These are phyloP conservation scores for Rhamphomyia laevipes DNA, from an alignment of 2,888 invertebrate genomes.

Conservation along the genomic window DNA sequence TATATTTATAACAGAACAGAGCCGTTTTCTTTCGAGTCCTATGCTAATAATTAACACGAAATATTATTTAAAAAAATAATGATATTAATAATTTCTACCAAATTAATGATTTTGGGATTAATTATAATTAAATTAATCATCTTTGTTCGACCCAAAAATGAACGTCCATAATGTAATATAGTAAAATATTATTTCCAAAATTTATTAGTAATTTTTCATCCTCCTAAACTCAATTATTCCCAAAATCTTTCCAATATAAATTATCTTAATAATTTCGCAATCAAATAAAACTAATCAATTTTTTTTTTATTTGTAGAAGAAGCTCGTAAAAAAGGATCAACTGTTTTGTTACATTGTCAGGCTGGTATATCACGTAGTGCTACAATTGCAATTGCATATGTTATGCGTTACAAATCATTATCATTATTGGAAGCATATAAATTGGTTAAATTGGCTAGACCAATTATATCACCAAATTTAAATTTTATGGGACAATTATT, in stretches of 20 bases:
- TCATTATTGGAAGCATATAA: conserved; percentile 79
- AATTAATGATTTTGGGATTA: too few relatives aligned
- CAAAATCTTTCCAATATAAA: background rate
- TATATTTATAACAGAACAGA: too few relatives aligned
- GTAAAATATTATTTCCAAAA: too few relatives aligned
- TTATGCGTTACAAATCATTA: conserved; percentile 78
- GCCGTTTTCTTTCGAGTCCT: too few relatives aligned
- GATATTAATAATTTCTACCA: too few relatives aligned
- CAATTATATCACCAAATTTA: conserved; percentile 88
- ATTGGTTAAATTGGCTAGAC: conserved; percentile 70
- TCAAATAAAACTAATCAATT: background rate
- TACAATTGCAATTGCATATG: conserved; percentile 87
- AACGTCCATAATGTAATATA: too few relatives aligned
- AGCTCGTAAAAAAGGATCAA: conserved; percentile 37
- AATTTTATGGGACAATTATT: conserved; percentile 88
- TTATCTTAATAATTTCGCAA: background rate
- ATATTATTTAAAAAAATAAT: too few relatives aligned
- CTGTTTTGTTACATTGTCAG: conserved; percentile 85
- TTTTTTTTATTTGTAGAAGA: conserved; percentile 28
- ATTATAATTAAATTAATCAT: too few relatives aligned
- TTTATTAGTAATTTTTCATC: too few relatives aligned
- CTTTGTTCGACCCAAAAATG: too few relatives aligned
- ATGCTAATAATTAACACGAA: too few relatives aligned
- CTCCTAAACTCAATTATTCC: background rate
- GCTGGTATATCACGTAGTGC: conserved; percentile 91